A percentile compares a stretch with the other conserved stretches of the same genome.
These are phyloP conservation scores for Parnassius mnemosyne DNA, from an alignment of 2,888 invertebrate species.

Conservation along the genomic window DNA sequence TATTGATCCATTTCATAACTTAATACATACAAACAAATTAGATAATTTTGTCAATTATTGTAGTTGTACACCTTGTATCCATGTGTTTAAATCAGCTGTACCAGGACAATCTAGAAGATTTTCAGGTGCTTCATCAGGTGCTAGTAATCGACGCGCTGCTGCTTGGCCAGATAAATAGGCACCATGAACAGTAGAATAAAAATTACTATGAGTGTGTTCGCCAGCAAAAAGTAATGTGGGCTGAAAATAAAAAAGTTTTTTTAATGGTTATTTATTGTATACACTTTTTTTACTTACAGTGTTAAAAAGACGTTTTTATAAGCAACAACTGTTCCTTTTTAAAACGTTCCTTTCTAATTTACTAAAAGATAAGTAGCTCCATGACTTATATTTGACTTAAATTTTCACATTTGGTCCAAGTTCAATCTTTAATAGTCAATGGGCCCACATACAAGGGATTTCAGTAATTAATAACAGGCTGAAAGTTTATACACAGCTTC, in stretches of 20 bases:
- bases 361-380: no score
- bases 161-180: slow-evolving; percentile 93
- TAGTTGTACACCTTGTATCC: slow-evolving; percentile 93
- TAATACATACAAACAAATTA: slow-evolving; percentile 21
- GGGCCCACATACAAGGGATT: no score
- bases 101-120: slow-evolving; percentile 86
- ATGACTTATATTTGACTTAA: no score
- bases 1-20: slow-evolving; percentile 28
- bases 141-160: slow-evolving; percentile 87
- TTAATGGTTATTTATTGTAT: not conserved
- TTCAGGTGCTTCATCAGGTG: slow-evolving; percentile 82
- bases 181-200: slow-evolving; percentile 97
- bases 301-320: no score
- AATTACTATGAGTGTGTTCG: slow-evolving; percentile 96
- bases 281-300: no score
- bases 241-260: slow-evolving; percentile 61
- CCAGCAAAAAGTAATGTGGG: slow-evolving; percentile 94
- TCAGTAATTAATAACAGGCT: no score
- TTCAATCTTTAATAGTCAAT: no score
- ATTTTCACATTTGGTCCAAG: no score
- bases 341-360: no score
- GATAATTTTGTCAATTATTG: slow-evolving; percentile 41
- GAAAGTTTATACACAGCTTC: no score
- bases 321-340: no score
- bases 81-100: slow-evolving; percentile 90